Evolutionary conservation across 2,113 vertebrate genomes (phyloP), one percentile per base, ranked within the genome.

Genomic region (Xerus inauris): DNA sequence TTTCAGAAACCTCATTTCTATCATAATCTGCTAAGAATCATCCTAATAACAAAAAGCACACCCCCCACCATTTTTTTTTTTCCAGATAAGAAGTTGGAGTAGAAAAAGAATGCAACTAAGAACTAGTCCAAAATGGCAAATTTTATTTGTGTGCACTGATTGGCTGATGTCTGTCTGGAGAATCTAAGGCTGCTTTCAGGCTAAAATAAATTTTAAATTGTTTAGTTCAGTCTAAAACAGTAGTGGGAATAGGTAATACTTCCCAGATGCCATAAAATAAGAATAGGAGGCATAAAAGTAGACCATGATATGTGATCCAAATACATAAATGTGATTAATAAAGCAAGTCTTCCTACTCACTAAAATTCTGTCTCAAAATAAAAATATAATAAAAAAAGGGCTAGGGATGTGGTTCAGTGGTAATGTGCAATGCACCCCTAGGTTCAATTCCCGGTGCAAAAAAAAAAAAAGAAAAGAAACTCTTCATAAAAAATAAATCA

Each of bases 1-100:
- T 83, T 96, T 93, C 64, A 96, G 57, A 96, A 86, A 87, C 26
- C n/a, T 92, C 16, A 54, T 64, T 88, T 94, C 62, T 65, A 80
- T 5, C 59, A 89, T 49, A 65, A 91, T 87, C 90, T 71, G 38
- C 4, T 40, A 26, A 96, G 54, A 26, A 77, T 82, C n/a, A 91
- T 42, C 32, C 8, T 81, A 83, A 51, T 69, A 82, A 54, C 69
- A 30, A 94, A 93, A 92, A 80, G 22, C 5, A 75, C 8, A 45
- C 22, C 57, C 57, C 22, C 57, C 6, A 1, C 59, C 59, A n/a
- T n/a, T n/a, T n/a, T n/a, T n/a, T n/a, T n/a, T n/a, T n/a, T 16
- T 47, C 45, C 45, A 47, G 45, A 24, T 30, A 10, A 73, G 35
- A 77, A 62, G 73, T 28, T 85, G 38, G n/a, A 59, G 24, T 90